Percentiles rank a stretch among this genome's conserved stretches.
Conservation (phyloP, 1,140 invertebrate species). For the Gyrodactylus salaris region DNA sequence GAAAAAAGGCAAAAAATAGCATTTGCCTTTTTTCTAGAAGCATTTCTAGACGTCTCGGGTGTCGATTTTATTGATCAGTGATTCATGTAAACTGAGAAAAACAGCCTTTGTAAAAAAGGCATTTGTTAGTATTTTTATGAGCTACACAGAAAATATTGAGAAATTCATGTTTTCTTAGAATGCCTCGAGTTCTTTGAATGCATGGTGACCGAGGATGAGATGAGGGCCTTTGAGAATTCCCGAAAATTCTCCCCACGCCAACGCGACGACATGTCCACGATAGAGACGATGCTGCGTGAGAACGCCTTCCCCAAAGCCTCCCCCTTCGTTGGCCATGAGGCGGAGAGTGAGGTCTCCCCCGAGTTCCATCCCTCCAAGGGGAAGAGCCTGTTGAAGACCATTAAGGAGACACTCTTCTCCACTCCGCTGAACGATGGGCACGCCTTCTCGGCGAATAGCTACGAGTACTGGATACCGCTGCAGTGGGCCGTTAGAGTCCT, state of each 20-base stretch:
- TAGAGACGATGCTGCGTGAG: background rate
- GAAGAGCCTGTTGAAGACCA: background rate
- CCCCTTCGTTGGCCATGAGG: background rate
- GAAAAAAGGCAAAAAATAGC: too few species aligned
- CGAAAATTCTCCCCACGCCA: background rate
- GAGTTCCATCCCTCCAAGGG: background rate
- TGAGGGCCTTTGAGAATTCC: background rate
- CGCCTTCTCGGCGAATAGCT: background rate
- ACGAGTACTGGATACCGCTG: constrained; percentile 5
- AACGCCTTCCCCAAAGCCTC: background rate
- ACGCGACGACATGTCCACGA: background rate
- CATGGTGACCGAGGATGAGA: background rate
- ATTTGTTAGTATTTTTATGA: too few species aligned
- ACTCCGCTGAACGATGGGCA: background rate
- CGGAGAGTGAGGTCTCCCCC: background rate
- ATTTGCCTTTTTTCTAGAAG: too few species aligned
- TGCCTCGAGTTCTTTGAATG: background rate
- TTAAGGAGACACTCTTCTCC: background rate
- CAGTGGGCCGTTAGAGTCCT: background rate
- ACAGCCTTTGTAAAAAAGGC: too few species aligned
- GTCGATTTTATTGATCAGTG: too few species aligned
- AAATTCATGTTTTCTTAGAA: background rate
- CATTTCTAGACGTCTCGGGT: too few species aligned
- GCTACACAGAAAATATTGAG: too few species aligned
- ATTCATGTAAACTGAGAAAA: too few species aligned